Percentiles rank a stretch among this genome's conserved stretches.
phyloP scores from a whole-genome alignment of 1,140 invertebrate species.

The Cydia strobilella region DNA sequence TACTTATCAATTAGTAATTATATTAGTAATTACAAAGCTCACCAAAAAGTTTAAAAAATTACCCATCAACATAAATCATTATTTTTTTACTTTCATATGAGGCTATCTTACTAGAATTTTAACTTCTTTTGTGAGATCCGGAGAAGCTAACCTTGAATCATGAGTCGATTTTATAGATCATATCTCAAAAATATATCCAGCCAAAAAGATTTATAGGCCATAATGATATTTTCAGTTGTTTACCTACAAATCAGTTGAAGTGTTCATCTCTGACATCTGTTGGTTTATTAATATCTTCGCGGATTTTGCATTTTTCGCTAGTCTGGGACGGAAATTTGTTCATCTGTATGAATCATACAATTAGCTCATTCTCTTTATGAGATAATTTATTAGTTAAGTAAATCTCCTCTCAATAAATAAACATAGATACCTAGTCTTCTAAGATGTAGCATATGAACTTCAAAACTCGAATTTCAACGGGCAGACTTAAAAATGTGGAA shows the following conservation, averaged over 20 bases:
- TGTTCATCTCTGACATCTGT: slow-evolving; percentile 23
- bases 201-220: slow-evolving; percentile 48
- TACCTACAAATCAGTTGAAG: slow-evolving; percentile 52
- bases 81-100: no score
- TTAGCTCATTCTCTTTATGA: not conserved
- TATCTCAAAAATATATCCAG: slow-evolving; percentile 14
- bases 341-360: slow-evolving; percentile 8
- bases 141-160: not conserved
- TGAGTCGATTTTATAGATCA: not conserved
- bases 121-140: not conserved
- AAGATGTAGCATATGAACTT: not conserved
- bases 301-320: slow-evolving; percentile 10
- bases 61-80: no score
- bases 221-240: slow-evolving; percentile 50
- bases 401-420: not conserved
- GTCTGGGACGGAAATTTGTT: not conserved
- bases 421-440: not conserved
- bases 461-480: no score
- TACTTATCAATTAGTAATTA: no score
- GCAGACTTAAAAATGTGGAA: no score
- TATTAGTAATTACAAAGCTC: no score
- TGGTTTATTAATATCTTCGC: slow-evolving; percentile 30
- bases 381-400: not conserved
- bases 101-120: no score
- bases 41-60: no score